These are phyloP conservation scores for Camponotus vicinus DNA, from an alignment of 1,140 invertebrate genomes.

Conservation along the genomic window DNA sequence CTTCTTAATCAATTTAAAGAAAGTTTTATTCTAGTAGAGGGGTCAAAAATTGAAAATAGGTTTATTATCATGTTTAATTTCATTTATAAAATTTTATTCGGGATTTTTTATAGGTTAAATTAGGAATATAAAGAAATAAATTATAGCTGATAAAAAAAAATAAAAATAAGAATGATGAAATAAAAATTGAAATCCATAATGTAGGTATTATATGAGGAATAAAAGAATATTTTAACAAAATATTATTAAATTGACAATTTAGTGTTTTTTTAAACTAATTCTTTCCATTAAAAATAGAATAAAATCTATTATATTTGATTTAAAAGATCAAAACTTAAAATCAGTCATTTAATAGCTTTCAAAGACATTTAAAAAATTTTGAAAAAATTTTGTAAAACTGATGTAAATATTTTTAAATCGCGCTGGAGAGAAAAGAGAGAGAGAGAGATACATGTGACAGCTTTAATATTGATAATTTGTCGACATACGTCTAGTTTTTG, in stretches of 20 bases:
- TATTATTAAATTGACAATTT: slow-evolving; percentile 82
- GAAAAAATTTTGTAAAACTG: background rate
- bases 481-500: background rate
- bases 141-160: slow-evolving; percentile 63
- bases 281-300: slow-evolving; percentile 66
- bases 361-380: background rate
- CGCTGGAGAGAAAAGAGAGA: no score
- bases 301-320: slow-evolving; percentile 60
- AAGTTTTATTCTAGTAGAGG: slow-evolving; percentile 71
- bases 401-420: background rate
- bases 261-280: slow-evolving; percentile 83
- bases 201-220: slow-evolving; percentile 73
- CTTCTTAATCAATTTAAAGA: slow-evolving; percentile 86
- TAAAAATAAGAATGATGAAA: slow-evolving; percentile 76
- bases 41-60: slow-evolving; percentile 77
- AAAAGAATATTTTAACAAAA: slow-evolving; percentile 69
- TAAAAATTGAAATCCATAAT: slow-evolving; percentile 64
- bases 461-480: background rate
- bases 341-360: background rate
- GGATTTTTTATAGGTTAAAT: no score
- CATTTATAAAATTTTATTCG: slow-evolving; percentile 86
- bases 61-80: slow-evolving; percentile 82
- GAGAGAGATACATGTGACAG: background rate
- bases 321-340: slow-evolving; percentile 31
- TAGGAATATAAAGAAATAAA: slow-evolving; percentile 11